Percentiles rank a stretch among this genome's conserved stretches.
Evolutionary conservation across 2,888 invertebrate genomes (phyloP).

Genomic region (Eristalis pertinax): DNA sequence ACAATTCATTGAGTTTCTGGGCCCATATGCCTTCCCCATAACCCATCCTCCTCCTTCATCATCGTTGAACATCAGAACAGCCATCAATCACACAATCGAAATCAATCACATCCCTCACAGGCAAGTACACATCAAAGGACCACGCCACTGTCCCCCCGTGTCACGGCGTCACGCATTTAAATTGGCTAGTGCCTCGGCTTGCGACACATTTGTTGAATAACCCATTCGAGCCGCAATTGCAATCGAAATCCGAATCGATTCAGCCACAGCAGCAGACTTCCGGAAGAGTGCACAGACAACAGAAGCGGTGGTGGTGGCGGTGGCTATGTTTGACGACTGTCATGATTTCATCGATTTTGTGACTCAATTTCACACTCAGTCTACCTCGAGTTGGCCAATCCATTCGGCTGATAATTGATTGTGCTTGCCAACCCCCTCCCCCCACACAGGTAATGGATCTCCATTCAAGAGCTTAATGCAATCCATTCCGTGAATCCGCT

Average conservation of each 20-base stretch:
- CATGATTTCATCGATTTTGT: conserved; percentile 23
- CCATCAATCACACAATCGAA: too few species aligned
- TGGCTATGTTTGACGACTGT: too few species aligned
- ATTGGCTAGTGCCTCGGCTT: too few species aligned
- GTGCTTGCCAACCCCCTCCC: background rate
- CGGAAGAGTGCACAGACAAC: background rate
- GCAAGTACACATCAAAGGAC: too few species aligned
- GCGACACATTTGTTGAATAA: too few species aligned
- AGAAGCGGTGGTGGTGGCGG: background rate
- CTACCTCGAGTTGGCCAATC: conserved; percentile 39
- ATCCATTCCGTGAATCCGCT: conserved; percentile 41
- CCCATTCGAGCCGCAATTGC: background rate
- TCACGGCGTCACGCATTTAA: too few species aligned
- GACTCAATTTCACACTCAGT: conserved; percentile 61
- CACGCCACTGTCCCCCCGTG: too few species aligned
- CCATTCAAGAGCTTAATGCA: conserved; percentile 43
- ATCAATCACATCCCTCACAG: too few species aligned
- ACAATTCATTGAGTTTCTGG: too few species aligned
- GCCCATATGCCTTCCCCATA: too few species aligned
- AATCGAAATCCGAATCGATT: background rate
- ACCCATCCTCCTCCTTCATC: too few species aligned
- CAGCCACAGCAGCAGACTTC: background rate
- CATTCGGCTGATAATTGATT: conserved; percentile 32
- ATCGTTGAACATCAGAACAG: too few species aligned
- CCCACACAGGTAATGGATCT: conserved; percentile 37